Evolutionary conservation across 1,140 invertebrate genomes (phyloP), one percentile per base, ranked within the genome.

Genomic region (Zaprionus davidi): DNA sequence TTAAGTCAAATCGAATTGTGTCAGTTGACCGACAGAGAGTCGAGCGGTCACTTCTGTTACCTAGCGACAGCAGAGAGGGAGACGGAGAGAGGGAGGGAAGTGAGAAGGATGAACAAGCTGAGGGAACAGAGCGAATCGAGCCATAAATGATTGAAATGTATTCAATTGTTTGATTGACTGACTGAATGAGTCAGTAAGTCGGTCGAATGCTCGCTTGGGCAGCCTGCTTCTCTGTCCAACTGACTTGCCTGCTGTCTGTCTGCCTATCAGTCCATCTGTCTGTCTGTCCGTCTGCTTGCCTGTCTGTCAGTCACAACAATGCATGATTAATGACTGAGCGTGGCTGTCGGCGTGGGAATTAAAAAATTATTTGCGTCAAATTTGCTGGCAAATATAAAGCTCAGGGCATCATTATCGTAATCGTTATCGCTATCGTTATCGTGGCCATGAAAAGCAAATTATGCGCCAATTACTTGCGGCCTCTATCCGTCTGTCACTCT

Each of bases 141-240:
- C 72, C 76, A 68, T 77, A 76, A 85, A 85, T 88, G 85, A 90
- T 88, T 90, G 81, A 88, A 82, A 85, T 82, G 85, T 90, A 90
- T 88, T 88, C 85, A 88, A 88, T 88, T 90, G 85, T 81, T 73
- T 85, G 85, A 88, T 90, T 81, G 72, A 90, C 75, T 75, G 60
- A 64, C 58, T 82, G 84, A 71, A 63, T 78, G 82, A 51, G 60
- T 57, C 26, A 57, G 62, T 64, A 55, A 55, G 55, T 70, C 36
- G 60, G 34, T 34, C 58, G 38, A 51, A 49, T 66, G 76, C 65
- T 57, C 78, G 66, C 41, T 9, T 17, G 41, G n/a, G 6, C 41
- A 46, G 7, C 41, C 7, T 17, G 3, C 51, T 57, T 11, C 41
- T 5, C 22, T 17, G 56, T 9, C 57, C 41, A 7, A 22, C 20